Conservation (phyloP, 2,888 invertebrate genomes). For the Himalopsyche japonica region DNA sequence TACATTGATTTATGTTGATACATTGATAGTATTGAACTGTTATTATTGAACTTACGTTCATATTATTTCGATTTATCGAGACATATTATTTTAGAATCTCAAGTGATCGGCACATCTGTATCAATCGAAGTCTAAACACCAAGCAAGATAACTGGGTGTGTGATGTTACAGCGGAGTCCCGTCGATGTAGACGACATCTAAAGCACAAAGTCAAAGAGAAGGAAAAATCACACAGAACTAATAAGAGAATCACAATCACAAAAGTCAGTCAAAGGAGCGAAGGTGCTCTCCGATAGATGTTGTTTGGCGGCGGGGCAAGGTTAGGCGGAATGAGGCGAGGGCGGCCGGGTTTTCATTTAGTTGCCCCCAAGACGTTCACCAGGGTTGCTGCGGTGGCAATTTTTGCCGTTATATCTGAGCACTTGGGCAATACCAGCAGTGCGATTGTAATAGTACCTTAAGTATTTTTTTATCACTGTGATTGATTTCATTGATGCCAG, state of each 20-base stretch:
- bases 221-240: slow-evolving; percentile 41
- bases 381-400: not conserved
- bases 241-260: slow-evolving; percentile 40
- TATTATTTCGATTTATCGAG: no score
- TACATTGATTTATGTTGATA: no score
- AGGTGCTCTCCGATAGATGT: slow-evolving; percentile 15
- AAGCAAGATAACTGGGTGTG: not conserved
- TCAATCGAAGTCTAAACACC: not conserved
- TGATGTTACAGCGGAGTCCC: slow-evolving; percentile 6
- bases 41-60: no score
- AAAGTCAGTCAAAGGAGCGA: slow-evolving; percentile 35
- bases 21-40: no score
- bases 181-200: slow-evolving; percentile 27
- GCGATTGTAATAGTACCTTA: not conserved
- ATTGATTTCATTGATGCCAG: no score
- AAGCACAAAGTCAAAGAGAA: slow-evolving; percentile 11
- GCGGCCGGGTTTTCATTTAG: not conserved
- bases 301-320: not conserved
- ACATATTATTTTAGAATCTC: no score
- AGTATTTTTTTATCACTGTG: no score
- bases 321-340: not conserved
- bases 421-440: not conserved
- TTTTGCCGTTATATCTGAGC: not conserved
- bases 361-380: not conserved
- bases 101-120: not conserved